phyloP scores from a whole-genome alignment of 2,888 invertebrate genomes.

The Villa cingulata region DNA sequence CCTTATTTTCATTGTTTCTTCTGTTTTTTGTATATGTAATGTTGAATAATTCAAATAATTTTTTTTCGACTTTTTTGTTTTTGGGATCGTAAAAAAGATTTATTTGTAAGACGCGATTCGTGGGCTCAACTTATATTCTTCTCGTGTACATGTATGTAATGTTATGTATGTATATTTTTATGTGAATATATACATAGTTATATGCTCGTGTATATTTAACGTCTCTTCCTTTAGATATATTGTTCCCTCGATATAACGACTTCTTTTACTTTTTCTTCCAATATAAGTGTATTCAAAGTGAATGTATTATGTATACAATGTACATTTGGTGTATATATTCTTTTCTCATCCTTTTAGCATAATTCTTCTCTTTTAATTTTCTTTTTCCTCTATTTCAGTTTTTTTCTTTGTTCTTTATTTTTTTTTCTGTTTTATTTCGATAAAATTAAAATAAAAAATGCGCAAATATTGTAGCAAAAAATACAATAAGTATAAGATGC shows the following conservation, averaged over 20 bases:
- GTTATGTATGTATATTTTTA: too few relatives aligned
- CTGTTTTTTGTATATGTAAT: too few relatives aligned
- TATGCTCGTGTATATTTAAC: too few relatives aligned
- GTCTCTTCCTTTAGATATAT: conserved; percentile 4
- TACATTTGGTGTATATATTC: not conserved
- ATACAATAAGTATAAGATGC: conserved; percentile 6
- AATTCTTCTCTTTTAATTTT: not conserved
- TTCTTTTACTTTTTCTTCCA: not conserved
- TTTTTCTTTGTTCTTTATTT: too few relatives aligned
- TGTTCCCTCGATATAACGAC: conserved; percentile 3
- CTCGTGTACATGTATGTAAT: too few relatives aligned
- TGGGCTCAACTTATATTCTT: conserved; percentile 12
- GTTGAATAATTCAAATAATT: conserved; percentile 6
- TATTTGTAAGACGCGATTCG: conserved; percentile 17
- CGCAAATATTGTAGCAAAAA: conserved; percentile 12
- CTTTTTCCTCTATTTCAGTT: too few relatives aligned
- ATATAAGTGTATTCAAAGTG: not conserved
- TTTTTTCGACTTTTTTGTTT: conserved; percentile 10
- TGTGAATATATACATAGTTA: too few relatives aligned
- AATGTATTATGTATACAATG: not conserved
- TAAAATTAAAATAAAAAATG: conserved; percentile 8
- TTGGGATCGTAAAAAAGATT: conserved; percentile 15
- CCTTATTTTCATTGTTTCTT: conserved; percentile 3
- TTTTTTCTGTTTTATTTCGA: conserved; percentile 3
- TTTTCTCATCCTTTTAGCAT: not conserved